Evolutionary conservation across 2,888 invertebrate species (phyloP).

Genomic region (Orthosia incerta): DNA sequence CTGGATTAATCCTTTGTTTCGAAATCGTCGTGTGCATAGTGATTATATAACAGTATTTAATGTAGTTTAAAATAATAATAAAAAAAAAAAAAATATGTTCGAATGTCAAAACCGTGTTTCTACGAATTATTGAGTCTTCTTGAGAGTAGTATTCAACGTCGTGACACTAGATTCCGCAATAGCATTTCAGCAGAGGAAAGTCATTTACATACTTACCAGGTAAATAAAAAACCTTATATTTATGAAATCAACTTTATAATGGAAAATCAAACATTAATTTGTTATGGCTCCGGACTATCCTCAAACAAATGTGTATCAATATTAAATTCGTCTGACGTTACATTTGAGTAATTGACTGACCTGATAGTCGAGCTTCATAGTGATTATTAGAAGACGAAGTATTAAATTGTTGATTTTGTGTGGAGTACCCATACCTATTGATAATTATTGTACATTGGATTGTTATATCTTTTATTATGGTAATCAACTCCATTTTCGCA

Average conservation of each 20-base stretch:
- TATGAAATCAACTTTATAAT: neutral
- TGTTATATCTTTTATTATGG: slow-evolving; percentile 28
- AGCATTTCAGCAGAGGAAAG: slow-evolving; percentile 16
- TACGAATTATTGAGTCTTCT: too few species aligned
- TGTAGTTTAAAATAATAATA: too few species aligned
- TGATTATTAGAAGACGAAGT: slow-evolving; percentile 21
- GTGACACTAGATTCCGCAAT: neutral
- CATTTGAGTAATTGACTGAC: slow-evolving; percentile 31
- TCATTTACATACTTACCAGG: slow-evolving; percentile 12
- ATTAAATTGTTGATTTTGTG: slow-evolving; percentile 28
- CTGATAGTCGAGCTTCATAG: slow-evolving; percentile 22
- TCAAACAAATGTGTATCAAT: slow-evolving; percentile 31
- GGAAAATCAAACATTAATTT: slow-evolving; percentile 1
- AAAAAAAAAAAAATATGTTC: too few species aligned
- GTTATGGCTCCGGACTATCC: slow-evolving; percentile 20
- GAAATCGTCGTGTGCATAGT: too few species aligned
- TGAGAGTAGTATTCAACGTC: too few species aligned
- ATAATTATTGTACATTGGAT: slow-evolving; percentile 29
- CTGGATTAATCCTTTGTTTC: too few species aligned
- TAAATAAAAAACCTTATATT: slow-evolving; percentile 5
- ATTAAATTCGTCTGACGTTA: slow-evolving; percentile 31
- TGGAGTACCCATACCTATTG: slow-evolving; percentile 37
- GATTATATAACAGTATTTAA: too few species aligned
- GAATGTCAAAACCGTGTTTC: too few species aligned
- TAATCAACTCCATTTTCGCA: slow-evolving; percentile 30